These are phyloP conservation scores for Calliopsis andreniformis DNA, from an alignment of 1,140 invertebrate genomes.

Conservation along the genomic window DNA sequence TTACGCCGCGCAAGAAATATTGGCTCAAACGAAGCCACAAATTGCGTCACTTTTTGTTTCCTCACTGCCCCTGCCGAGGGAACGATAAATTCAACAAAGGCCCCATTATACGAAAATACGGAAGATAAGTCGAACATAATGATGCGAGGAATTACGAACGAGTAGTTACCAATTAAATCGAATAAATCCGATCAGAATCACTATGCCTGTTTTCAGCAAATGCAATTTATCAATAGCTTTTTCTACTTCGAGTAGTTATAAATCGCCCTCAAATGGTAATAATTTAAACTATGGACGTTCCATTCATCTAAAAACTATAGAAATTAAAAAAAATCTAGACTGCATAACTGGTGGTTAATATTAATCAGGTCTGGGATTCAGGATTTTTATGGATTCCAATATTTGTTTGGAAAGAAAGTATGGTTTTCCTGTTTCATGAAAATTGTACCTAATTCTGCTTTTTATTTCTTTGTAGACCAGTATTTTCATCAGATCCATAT, in stretches of 20 bases:
- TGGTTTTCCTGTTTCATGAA: no score
- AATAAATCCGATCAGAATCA: neutral
- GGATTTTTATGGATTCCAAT: no score
- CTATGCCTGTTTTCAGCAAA: neutral
- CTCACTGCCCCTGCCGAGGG: neutral
- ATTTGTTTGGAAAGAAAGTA: no score
- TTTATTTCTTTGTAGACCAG: no score
- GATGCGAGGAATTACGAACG: slow-evolving; percentile 15
- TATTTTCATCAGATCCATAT: neutral
- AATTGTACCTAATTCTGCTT: no score
- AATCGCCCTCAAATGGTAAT: slow-evolving; percentile 3
- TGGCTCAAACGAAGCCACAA: neutral
- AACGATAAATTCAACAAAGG: slow-evolving; percentile 7
- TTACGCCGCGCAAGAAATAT: neutral
- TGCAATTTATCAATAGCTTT: slow-evolving; percentile 41
- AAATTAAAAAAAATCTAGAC: no score
- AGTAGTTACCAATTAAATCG: neutral
- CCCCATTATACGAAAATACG: slow-evolving; percentile 26
- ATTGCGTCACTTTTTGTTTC: neutral
- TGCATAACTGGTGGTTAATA: no score
- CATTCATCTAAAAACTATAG: no score
- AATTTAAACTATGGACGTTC: neutral
- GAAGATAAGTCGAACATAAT: slow-evolving; percentile 25
- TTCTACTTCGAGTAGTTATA: slow-evolving; percentile 26
- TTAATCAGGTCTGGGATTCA: no score